phyloP scores from a whole-genome alignment of 2,113 vertebrate genomes.

The Dendrocopos noguchii region DNA sequence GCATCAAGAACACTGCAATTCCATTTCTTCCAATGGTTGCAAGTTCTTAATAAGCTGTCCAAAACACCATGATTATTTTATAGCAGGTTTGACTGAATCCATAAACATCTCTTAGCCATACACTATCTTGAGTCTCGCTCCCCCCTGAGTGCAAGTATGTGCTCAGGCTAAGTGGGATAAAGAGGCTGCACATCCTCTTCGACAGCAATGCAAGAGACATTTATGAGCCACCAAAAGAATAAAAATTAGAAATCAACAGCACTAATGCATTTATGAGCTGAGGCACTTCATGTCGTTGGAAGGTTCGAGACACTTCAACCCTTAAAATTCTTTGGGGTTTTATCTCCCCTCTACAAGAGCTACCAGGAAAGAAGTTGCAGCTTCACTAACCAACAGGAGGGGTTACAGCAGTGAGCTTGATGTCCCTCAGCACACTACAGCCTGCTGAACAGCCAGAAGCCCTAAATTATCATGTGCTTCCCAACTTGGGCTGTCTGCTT shows the following conservation, averaged over 20 bases:
- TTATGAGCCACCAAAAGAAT: conserved; percentile 12
- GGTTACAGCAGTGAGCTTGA: background rate
- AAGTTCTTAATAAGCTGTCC: conserved; percentile 72
- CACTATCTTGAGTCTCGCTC: background rate
- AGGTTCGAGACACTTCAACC: background rate
- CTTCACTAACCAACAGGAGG: background rate
- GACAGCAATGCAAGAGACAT: background rate
- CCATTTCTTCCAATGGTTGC: conserved; percentile 59
- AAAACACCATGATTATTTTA: conserved; percentile 75
- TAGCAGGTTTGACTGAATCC: conserved; percentile 62
- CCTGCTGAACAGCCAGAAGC: background rate
- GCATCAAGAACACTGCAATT: conserved; percentile 47
- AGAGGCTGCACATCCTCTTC: background rate
- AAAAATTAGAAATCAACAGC: background rate
- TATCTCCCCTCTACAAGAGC: background rate
- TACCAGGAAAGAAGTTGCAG: background rate
- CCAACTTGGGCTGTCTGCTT: background rate
- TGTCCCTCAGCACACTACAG: background rate
- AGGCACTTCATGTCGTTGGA: background rate
- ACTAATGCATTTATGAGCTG: conserved; percentile 5
- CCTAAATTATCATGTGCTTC: background rate
- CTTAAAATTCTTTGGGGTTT: background rate
- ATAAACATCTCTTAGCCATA: conserved; percentile 58
- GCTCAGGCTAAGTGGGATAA: background rate
- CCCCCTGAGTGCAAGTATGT: conserved; percentile 7